A percentile compares a stretch with the other conserved stretches of the same genome.
Evolutionary conservation across 2,888 invertebrate species (phyloP).

Genomic region (Odontocolon sp.): DNA sequence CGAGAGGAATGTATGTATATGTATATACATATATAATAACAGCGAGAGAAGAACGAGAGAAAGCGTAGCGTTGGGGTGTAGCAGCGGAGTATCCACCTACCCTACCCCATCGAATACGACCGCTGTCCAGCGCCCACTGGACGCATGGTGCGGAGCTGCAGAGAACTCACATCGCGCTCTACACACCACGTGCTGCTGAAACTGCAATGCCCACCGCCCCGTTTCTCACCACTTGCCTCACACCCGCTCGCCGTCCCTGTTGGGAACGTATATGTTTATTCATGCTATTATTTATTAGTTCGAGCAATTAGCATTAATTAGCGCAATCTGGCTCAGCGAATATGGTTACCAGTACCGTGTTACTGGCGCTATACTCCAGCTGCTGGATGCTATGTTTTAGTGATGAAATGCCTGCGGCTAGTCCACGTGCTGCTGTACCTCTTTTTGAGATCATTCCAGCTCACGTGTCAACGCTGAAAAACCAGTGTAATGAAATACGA

Average conservation of each 20-base stretch:
- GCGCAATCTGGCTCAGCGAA: constrained; percentile 73
- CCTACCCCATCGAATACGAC: constrained; percentile 8
- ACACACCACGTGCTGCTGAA: constrained; percentile 36
- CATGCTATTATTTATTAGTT: constrained; percentile 78
- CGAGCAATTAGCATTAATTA: constrained; percentile 79
- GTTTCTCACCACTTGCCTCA: constrained; percentile 38
- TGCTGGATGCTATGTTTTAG: constrained; percentile 18
- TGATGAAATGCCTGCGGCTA: constrained; percentile 15
- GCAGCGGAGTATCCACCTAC: constrained; percentile 20
- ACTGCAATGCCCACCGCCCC: constrained; percentile 31
- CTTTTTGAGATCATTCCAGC: neutral
- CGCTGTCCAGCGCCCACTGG: neutral
- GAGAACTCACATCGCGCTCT: constrained; percentile 47
- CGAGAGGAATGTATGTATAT: neutral
- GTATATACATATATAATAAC: constrained; percentile 9
- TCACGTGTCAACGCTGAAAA: too few relatives aligned
- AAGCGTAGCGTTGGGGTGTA: neutral
- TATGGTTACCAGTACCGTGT: constrained; percentile 46
- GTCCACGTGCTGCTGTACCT: constrained; percentile 20
- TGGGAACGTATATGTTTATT: constrained; percentile 74
- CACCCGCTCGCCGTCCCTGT: constrained; percentile 52
- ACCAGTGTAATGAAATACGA: too few relatives aligned
- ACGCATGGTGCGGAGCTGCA: constrained; percentile 7
- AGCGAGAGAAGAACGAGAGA: constrained; percentile 3
- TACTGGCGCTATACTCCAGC: neutral